phyloP scores from a whole-genome alignment of 2,797 vertebrate genomes.

The Melanotaenia boesemani region DNA sequence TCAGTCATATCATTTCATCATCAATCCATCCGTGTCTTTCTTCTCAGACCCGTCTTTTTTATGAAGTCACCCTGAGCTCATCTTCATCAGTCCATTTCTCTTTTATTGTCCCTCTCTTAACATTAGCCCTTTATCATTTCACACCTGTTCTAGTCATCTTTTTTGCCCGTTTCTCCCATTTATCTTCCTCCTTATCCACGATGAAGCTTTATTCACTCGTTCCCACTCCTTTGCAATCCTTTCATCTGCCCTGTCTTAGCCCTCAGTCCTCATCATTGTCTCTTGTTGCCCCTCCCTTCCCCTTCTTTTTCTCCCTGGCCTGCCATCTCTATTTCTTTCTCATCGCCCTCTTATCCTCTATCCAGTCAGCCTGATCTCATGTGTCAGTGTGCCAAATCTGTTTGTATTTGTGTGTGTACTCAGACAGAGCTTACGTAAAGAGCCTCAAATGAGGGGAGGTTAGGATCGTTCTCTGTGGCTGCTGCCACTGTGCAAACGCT shows the following conservation, averaged over 20 bases:
- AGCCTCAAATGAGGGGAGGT: slow-evolving; percentile 48
- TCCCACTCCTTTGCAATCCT: slow-evolving; percentile 41
- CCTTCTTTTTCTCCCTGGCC: not conserved
- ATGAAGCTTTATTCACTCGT: slow-evolving; percentile 34
- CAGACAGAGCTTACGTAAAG: slow-evolving; percentile 64
- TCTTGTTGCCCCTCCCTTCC: slow-evolving; percentile 15
- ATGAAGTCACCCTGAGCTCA: slow-evolving; percentile 12
- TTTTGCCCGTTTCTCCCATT: not conserved
- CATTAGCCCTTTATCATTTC: slow-evolving; percentile 12
- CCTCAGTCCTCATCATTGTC: slow-evolving; percentile 29
- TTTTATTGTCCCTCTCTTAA: slow-evolving; percentile 3
- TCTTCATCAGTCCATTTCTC: slow-evolving; percentile 17
- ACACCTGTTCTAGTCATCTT: slow-evolving; percentile 17
- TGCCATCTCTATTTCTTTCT: slow-evolving; percentile 56
- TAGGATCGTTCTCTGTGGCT: slow-evolving; percentile 27
- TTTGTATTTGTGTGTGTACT: slow-evolving; percentile 14
- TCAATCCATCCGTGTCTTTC: slow-evolving; percentile 2
- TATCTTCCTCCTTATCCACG: slow-evolving; percentile 5
- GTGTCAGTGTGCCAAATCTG: slow-evolving; percentile 72
- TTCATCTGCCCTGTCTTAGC: slow-evolving; percentile 48
- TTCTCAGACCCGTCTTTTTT: slow-evolving; percentile 1
- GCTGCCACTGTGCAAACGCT: slow-evolving; percentile 22
- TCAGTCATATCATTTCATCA: slow-evolving; percentile 2
- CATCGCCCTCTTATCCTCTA: slow-evolving; percentile 61
- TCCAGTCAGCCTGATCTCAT: slow-evolving; percentile 71